Percentiles rank a stretch among this genome's conserved stretches.
Evolutionary conservation across 2,797 vertebrate species (phyloP).

Genomic region (Sardinella longiceps): DNA sequence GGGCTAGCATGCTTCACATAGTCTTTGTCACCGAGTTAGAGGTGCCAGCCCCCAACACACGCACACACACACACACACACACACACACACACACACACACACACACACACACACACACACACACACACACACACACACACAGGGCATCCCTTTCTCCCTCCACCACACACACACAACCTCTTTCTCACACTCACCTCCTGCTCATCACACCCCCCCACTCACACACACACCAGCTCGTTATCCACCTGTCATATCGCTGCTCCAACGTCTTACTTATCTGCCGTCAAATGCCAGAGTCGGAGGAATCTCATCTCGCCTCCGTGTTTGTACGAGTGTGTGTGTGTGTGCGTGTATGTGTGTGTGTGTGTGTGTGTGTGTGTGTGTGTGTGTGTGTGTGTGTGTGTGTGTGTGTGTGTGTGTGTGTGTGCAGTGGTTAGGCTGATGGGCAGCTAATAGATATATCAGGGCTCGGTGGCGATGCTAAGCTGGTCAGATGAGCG

Average conservation of each 20-base stretch:
- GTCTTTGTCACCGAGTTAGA: neutral
- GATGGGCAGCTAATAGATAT: conserved; percentile 98
- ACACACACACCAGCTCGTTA: conserved; percentile 58
- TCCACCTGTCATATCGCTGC: conserved; percentile 93
- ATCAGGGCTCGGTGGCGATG: conserved; percentile 94
- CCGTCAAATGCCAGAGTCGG: conserved; percentile 89
- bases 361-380: conserved; percentile 37
- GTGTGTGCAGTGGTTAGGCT: conserved; percentile 60
- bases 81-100: neutral
- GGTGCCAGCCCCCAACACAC: neutral
- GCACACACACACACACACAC: no score
- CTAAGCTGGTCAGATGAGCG: conserved; percentile 93
- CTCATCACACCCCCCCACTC: no score
- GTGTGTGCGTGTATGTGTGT: conserved; percentile 11
- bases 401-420: no score
- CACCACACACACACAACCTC: no score
- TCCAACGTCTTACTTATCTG: conserved; percentile 96
- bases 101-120: no score
- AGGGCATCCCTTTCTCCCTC: no score
- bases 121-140: neutral
- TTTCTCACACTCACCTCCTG: no score
- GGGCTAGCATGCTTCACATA: neutral
- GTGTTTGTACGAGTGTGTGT: conserved; percentile 29
- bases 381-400: conserved; percentile 47
- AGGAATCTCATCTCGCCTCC: conserved; percentile 80